Evolutionary conservation across 2,888 invertebrate genomes (phyloP).

Genomic region (Erannis defoliaria): DNA sequence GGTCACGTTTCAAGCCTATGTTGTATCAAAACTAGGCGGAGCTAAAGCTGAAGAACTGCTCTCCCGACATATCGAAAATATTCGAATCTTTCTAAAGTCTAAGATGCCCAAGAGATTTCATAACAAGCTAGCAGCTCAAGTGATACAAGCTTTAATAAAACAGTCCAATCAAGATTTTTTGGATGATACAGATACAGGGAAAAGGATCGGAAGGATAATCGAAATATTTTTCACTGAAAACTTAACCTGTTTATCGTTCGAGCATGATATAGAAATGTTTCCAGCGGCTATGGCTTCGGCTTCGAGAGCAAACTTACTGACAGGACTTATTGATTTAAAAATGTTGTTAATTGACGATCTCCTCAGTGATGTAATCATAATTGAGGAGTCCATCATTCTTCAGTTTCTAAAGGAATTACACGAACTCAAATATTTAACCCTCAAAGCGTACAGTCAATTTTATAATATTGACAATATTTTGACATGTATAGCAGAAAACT

Average conservation of each 20-base stretch:
- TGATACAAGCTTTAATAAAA: not conserved
- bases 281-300: not conserved
- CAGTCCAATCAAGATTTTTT: not conserved
- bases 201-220: not conserved
- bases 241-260: not conserved
- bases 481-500: not conserved
- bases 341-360: not conserved
- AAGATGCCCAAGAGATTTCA: constrained; percentile 3
- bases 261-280: not conserved
- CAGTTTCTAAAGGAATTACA: not conserved
- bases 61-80: not conserved
- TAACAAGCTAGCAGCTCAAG: not conserved
- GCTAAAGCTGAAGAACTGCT: not conserved
- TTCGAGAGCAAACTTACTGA: not conserved
- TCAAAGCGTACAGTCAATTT: not conserved
- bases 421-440: not conserved
- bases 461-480: not conserved
- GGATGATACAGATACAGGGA: too few relatives aligned
- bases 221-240: not conserved
- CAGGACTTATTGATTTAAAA: not conserved
- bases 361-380: too few relatives aligned
- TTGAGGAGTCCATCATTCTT: not conserved
- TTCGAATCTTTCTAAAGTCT: not conserved
- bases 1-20: not conserved
- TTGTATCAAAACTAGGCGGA: not conserved